Conservation (phyloP, 2,888 invertebrate genomes). For the Coelopa pilipes region DNA sequence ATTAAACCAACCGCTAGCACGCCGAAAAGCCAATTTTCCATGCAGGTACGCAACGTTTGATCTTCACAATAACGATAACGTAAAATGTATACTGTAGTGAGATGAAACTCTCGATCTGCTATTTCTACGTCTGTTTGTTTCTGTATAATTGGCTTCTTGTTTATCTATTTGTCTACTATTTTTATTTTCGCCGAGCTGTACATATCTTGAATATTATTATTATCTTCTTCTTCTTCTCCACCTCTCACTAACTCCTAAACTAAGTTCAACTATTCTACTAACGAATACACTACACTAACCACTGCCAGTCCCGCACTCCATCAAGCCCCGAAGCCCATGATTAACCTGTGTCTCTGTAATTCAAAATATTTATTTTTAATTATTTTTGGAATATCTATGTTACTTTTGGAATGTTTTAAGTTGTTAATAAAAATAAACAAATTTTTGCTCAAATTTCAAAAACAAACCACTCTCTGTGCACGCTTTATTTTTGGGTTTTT, state of each 20-base stretch:
- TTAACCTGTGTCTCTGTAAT: not conserved
- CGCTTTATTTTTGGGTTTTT: slow-evolving; percentile 46
- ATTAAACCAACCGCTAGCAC: slow-evolving; percentile 57
- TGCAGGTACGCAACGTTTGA: slow-evolving; percentile 61
- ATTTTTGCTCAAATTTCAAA: slow-evolving; percentile 5
- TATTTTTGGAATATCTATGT: slow-evolving; percentile 3
- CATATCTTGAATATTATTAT: not conserved
- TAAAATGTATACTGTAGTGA: not conserved
- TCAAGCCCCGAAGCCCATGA: not conserved
- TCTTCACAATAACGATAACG: slow-evolving; percentile 22
- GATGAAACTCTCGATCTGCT: not conserved
- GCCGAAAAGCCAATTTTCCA: slow-evolving; percentile 64
- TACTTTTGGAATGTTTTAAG: not conserved
- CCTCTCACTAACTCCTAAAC: too few species aligned
- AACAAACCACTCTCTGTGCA: slow-evolving; percentile 47
- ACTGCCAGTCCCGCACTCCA: not conserved
- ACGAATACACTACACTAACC: too few species aligned
- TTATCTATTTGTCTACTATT: not conserved
- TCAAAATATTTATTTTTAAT: not conserved
- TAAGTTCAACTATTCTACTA: too few species aligned
- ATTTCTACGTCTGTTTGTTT: not conserved
- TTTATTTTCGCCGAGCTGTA: slow-evolving; percentile 44
- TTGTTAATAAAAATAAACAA: slow-evolving; percentile 8
- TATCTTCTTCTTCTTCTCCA: too few species aligned
- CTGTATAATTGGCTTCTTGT: not conserved